Evolutionary conservation across 2,113 vertebrate species (phyloP), one percentile per base, ranked within the genome.

Genomic region (Crotalus viridis): DNA sequence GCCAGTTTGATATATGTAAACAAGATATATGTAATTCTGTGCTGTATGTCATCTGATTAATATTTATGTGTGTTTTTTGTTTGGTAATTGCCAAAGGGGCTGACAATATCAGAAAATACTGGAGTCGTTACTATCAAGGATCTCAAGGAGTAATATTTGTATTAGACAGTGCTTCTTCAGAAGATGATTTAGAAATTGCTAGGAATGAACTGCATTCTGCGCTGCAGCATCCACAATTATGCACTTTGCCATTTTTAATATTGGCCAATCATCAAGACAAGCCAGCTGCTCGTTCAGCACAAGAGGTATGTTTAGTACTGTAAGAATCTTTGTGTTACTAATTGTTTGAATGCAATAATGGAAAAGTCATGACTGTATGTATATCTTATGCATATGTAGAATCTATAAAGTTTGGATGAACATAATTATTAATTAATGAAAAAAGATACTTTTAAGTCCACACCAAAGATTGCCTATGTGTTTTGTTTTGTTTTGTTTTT

Each of bases 71-170:
- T 94, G 94, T 95, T 94, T 95, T 57, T 94, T 46, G 96, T 96
- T 89, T 95, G 85, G 51, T 93, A 96, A 86, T 96, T 96, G 22
- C 95, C 92, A 91, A 97, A 99, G 99, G 99, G 48, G 98, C 99
- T 91, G 98, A 99, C 95, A 99, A 98, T 96, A 99, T 99, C 97
- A 98, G 99, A 97, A 99, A 99, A 95, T 99, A 99, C 92, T 99
- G 99, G 99, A 99, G 99, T 96, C 99, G 99, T 95, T 99, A 99
- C 97, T 99, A 99, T 97, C 99, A 99, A 97, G 99, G 99, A 94
- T 99, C 99, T 85, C 99, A 99, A 97, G 99, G 99, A 52, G 99
- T 99, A 93, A 98, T 99, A 97, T 99, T 99, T 92, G 98, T 99
- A 85, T 97, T 99, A 97, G 99, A 99, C 98, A 99, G 99, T 92